Base-by-base conservation (phyloP, 1,140 invertebrate species). In the Aphelenchoides avenae region DNA sequence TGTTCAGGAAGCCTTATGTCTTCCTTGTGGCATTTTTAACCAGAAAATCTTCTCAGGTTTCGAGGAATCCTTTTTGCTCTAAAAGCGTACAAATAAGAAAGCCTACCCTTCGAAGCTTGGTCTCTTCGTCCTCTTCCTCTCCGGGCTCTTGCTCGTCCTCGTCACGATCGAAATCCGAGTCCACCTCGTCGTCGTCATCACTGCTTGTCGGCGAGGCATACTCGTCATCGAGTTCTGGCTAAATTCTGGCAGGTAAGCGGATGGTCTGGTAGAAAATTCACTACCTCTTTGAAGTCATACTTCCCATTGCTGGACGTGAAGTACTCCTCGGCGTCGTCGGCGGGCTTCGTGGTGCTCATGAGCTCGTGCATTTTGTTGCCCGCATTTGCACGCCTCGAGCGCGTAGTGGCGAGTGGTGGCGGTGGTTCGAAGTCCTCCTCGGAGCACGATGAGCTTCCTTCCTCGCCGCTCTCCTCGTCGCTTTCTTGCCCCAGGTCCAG, bases 271-370 rank as follows among this genome's bases (percentile, higher is more conserved):
- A 22, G 7, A 22, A 61, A 54, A 54, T 18, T 56, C 20, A 24
- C 9, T n/a, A n/a, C n/a, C n/a, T n/a, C n/a, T n/a, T n/a, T n/a
- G n/a, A n/a, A n/a, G n/a, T n/a, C n/a, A n/a, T n/a, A n/a, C n/a
- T n/a, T n/a, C 31, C 68, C 68, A 36, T 74, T 73, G 2, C 52
- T 33, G 4, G 42, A 54, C 37, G 62, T 64, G 24, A 73, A 70
- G 26, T 73, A 69, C 15, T 70, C 70, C 33, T 70, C 64, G 22
- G 55, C 66, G 11, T 51, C 47, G 33, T 33, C 40, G 9, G 59
- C 41, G 3, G 43, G 44, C 22, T 62, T 59, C 48, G 1, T 52
- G 9, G 18, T 53, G 29, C n/a, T 50, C 30, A 70, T 20, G 20
- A 70, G 47, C 39, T 65, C 20, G 1, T 41, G 30, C 70, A 73